phyloP scores from a whole-genome alignment of 2,113 vertebrate species.

The Herpailurus yagouaroundi region DNA sequence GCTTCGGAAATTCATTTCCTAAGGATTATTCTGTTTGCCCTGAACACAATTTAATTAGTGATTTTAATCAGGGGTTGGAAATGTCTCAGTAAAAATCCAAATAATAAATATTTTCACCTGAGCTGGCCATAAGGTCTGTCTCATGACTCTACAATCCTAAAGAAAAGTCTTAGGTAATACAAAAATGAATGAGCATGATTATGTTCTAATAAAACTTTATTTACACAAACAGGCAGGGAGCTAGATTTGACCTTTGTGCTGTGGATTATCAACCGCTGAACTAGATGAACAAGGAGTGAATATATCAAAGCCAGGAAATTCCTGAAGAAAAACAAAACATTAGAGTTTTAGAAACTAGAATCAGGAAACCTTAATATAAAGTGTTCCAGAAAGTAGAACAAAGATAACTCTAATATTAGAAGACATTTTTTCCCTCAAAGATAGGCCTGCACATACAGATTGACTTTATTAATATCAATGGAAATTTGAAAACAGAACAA shows the following conservation, averaged over 20 bases:
- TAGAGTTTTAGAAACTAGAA: neutral
- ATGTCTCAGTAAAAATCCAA: neutral
- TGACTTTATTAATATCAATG: neutral
- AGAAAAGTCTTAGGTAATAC: neutral
- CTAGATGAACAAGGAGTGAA: neutral
- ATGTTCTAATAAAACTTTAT: neutral
- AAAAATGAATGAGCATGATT: neutral
- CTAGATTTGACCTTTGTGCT: neutral
- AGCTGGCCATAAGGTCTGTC: neutral
- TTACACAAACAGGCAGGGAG: neutral
- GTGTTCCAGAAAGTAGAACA: neutral
- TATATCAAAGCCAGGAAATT: neutral
- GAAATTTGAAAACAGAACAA: neutral
- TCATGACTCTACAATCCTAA: neutral
- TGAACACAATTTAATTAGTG: neutral
- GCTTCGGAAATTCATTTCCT: neutral
- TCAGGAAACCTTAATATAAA: neutral
- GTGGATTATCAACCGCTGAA: neutral
- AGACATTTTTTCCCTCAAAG: neutral
- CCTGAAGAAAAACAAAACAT: neutral
- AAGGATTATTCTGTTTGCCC: neutral
- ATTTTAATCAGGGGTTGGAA: neutral
- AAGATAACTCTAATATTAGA: neutral
- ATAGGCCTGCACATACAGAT: neutral
- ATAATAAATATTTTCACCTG: neutral